Evolutionary conservation across 1,140 invertebrate genomes (phyloP).

Genomic region (Pseudoatta argentina): DNA sequence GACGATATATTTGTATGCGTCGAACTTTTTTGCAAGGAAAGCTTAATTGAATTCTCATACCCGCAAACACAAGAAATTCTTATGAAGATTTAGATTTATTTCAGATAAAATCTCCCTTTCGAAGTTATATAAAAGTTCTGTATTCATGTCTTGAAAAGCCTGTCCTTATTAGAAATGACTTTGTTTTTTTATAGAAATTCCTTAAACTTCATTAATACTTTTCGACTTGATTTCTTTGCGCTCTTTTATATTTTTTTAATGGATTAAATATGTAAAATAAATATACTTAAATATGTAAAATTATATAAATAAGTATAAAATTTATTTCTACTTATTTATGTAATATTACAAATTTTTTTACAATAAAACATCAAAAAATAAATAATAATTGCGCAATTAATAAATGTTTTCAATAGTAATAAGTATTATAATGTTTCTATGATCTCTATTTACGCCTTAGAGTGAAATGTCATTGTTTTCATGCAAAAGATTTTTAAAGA

Average conservation of each 20-base stretch:
- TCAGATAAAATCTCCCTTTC: neutral
- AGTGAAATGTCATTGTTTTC: neutral
- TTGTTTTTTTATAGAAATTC: neutral
- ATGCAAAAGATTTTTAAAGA: neutral
- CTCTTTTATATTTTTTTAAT: neutral
- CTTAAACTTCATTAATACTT: constrained; percentile 8
- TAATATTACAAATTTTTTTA: neutral
- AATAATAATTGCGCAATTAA: neutral
- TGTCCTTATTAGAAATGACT: neutral
- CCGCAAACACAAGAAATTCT: constrained; percentile 33
- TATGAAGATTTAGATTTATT: neutral
- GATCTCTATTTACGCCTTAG: neutral
- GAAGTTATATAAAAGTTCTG: constrained; percentile 27
- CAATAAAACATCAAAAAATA: neutral
- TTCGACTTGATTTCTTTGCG: neutral
- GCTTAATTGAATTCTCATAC: constrained; percentile 54
- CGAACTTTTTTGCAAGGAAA: constrained; percentile 5
- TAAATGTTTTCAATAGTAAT: neutral
- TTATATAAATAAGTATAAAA: neutral
- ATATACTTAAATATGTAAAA: neutral
- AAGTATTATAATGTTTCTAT: neutral
- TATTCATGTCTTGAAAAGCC: constrained; percentile 16
- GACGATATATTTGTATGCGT: constrained; percentile 8
- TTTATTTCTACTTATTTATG: neutral
- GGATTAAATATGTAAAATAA: neutral